These are phyloP conservation scores for Cassiopea andromeda DNA, from an alignment of 30 jellyfish, hydroid and myxozoan species.

Conservation along the genomic window DNA sequence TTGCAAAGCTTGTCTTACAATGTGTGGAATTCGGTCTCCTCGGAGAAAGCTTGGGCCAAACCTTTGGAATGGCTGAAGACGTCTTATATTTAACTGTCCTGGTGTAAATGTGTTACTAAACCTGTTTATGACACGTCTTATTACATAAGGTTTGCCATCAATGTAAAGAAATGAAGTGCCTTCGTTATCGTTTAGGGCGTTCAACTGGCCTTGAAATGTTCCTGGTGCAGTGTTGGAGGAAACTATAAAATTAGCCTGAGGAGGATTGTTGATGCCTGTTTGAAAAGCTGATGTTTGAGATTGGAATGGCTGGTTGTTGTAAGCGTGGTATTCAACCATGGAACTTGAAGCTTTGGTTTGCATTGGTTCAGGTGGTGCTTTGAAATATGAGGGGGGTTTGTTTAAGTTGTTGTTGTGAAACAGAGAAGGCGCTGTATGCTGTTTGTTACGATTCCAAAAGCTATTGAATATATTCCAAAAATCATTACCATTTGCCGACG, in stretches of 20 bases:
- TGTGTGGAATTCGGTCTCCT: constrained; percentile 52
- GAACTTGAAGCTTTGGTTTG: constrained; percentile 47
- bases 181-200: constrained; percentile 17
- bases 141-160: constrained; percentile 72
- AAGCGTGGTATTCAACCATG: constrained; percentile 40
- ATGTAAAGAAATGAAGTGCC: constrained; percentile 52
- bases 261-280: constrained; percentile 35
- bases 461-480: constrained; percentile 46
- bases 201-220: constrained; percentile 57
- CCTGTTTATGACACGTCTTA: constrained; percentile 65
- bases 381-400: constrained; percentile 8
- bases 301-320: constrained; percentile 62
- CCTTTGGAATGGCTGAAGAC: constrained; percentile 60
- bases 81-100: constrained; percentile 27
- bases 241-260: constrained; percentile 20
- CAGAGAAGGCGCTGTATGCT: constrained; percentile 45
- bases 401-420: constrained; percentile 12
- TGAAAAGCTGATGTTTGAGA: constrained; percentile 66
- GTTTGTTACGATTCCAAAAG: constrained; percentile 35
- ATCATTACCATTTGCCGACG: constrained; percentile 60
- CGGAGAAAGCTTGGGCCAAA: constrained; percentile 69
- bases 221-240: constrained; percentile 61
- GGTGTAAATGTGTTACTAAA: constrained; percentile 51
- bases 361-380: constrained; percentile 26
- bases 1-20: constrained; percentile 19